Percentiles rank a stretch among this genome's conserved stretches.
These are phyloP conservation scores for Xenopus laevis DNA, from an alignment of 2,113 vertebrate species.

Conservation along the genomic window DNA sequence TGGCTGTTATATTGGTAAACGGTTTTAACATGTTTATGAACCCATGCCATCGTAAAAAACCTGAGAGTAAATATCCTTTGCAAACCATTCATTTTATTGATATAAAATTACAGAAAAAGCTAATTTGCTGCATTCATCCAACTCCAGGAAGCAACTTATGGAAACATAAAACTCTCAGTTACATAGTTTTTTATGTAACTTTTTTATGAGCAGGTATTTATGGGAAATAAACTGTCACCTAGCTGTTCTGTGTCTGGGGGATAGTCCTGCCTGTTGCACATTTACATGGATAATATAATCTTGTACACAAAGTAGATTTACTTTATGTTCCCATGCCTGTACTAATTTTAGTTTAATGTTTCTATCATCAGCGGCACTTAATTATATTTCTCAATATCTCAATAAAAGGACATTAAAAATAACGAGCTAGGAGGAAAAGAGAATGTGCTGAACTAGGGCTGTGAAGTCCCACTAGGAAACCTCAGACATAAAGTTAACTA, in stretches of 20 bases:
- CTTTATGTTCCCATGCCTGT: neutral
- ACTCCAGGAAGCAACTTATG: slow-evolving; percentile 25
- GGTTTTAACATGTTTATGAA: slow-evolving; percentile 14
- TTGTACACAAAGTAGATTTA: neutral
- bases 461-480: too few relatives aligned
- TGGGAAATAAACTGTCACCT: slow-evolving; percentile 7
- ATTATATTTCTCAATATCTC: neutral
- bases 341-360: neutral
- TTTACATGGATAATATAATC: neutral
- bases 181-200: slow-evolving; percentile 11
- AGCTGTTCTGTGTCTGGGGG: too few relatives aligned
- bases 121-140: neutral
- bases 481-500: too few relatives aligned
- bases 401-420: too few relatives aligned
- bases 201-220: slow-evolving; percentile 34
- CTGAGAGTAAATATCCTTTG: slow-evolving; percentile 1
- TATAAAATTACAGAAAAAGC: slow-evolving; percentile 12
- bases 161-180: slow-evolving; percentile 40
- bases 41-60: neutral
- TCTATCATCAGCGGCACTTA: neutral
- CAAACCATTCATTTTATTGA: neutral
- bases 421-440: too few relatives aligned
- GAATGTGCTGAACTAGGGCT: too few relatives aligned
- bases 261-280: too few relatives aligned
- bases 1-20: slow-evolving; percentile 14